phyloP scores from a whole-genome alignment of 2,797 vertebrate species.

The Harpagifer antarcticus region DNA sequence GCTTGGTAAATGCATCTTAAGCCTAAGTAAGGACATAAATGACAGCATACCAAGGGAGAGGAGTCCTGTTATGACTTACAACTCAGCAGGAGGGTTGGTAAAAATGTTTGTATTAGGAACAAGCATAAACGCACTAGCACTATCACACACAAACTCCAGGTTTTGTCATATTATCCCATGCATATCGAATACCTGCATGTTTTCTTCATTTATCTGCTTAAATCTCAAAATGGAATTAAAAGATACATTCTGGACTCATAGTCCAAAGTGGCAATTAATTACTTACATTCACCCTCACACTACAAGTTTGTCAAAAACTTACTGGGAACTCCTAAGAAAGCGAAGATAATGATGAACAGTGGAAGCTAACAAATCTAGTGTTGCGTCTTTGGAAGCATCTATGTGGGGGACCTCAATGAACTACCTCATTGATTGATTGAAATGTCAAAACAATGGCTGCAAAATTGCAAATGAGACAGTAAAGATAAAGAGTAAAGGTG shows the following conservation, averaged over 20 bases:
- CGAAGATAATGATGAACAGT: neutral
- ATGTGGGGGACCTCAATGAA: neutral
- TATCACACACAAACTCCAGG: conserved; percentile 1
- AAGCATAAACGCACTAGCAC: conserved; percentile 13
- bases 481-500: neutral
- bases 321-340: neutral
- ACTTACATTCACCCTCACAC: neutral
- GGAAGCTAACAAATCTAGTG: neutral
- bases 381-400: neutral
- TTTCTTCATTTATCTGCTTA: neutral
- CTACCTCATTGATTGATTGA: conserved; percentile 1
- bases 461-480: neutral
- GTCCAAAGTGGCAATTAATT: neutral
- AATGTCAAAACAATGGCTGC: conserved; percentile 1
- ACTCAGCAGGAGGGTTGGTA: conserved; percentile 38
- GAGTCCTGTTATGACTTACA: conserved; percentile 49
- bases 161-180: neutral
- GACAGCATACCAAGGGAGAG: conserved; percentile 38
- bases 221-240: conserved; percentile 1
- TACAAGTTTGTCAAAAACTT: neutral
- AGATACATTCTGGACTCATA: neutral
- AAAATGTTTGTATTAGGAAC: conserved; percentile 40
- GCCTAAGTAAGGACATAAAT: conserved; percentile 70
- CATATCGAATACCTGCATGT: neutral
- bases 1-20: conserved; percentile 64